phyloP scores from a whole-genome alignment of 2,888 invertebrate genomes.

The Xestia sexstrigata region DNA sequence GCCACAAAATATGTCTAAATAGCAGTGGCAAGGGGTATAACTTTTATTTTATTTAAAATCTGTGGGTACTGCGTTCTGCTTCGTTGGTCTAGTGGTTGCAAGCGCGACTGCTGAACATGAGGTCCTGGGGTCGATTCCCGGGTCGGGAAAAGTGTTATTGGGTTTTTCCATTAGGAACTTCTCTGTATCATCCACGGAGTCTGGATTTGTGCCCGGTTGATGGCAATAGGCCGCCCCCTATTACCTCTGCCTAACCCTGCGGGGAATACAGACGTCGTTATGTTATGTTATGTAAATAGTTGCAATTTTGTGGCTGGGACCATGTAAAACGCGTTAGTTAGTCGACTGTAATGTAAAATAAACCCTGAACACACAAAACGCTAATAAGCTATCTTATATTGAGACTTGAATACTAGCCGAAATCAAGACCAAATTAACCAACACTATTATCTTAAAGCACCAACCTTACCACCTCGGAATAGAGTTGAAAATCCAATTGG shows the following conservation, averaged over 20 bases:
- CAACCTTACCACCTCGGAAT: not conserved
- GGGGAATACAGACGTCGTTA: not conserved
- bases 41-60: not conserved
- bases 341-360: not conserved
- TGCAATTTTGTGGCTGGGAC: not conserved
- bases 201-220: not conserved
- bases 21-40: not conserved
- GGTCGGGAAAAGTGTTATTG: not conserved
- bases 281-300: not conserved
- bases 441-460: not conserved
- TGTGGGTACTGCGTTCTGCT: not conserved
- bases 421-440: constrained; percentile 21
- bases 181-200: not conserved
- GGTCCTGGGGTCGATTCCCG: too few relatives aligned
- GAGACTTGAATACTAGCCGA: constrained; percentile 30
- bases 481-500: constrained; percentile 21
- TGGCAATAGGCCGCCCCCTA: too few relatives aligned
- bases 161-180: not conserved
- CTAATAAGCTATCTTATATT: constrained; percentile 39
- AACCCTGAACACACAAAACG: constrained; percentile 3
- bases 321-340: not conserved
- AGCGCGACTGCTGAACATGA: not conserved
- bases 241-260: too few relatives aligned
- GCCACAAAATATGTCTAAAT: not conserved
- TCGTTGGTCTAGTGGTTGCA: not conserved